Evolutionary conservation across 2,888 invertebrate genomes (phyloP).

Genomic region (Melipona bicolor): DNA sequence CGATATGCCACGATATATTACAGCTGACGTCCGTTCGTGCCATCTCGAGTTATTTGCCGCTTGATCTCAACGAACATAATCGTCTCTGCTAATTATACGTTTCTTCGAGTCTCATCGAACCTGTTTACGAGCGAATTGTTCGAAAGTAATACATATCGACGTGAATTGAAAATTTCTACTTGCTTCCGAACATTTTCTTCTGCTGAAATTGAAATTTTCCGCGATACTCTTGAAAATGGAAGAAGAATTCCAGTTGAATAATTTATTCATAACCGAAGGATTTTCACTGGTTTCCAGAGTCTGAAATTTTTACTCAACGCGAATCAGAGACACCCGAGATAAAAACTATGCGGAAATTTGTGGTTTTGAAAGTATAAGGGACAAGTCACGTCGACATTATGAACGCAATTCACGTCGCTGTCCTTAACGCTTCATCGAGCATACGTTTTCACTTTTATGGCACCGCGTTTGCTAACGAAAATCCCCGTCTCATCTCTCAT

Average conservation of each 20-base stretch:
- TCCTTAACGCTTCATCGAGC: slow-evolving; percentile 17
- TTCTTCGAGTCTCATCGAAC: background rate
- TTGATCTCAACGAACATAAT: slow-evolving; percentile 37
- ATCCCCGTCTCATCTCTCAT: background rate
- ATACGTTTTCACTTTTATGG: slow-evolving; percentile 12
- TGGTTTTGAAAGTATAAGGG: background rate
- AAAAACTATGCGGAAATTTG: background rate
- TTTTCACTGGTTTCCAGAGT: background rate
- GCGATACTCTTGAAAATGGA: background rate
- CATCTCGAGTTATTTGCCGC: slow-evolving; percentile 15
- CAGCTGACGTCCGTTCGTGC: slow-evolving; percentile 20
- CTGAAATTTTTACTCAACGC: background rate
- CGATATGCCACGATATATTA: slow-evolving; percentile 28
- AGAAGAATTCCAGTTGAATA: background rate
- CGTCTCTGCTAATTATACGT: background rate
- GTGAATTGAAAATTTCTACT: background rate
- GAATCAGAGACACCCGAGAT: background rate
- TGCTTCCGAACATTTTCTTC: background rate
- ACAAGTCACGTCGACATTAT: slow-evolving; percentile 19
- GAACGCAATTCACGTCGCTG: slow-evolving; percentile 16
- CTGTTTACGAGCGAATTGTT: background rate
- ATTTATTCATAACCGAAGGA: background rate
- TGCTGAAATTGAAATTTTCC: background rate
- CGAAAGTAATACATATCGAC: background rate
- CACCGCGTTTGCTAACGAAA: slow-evolving; percentile 5